Conservation (phyloP, 2,888 invertebrate genomes). For the Gryllus longicercus region DNA sequence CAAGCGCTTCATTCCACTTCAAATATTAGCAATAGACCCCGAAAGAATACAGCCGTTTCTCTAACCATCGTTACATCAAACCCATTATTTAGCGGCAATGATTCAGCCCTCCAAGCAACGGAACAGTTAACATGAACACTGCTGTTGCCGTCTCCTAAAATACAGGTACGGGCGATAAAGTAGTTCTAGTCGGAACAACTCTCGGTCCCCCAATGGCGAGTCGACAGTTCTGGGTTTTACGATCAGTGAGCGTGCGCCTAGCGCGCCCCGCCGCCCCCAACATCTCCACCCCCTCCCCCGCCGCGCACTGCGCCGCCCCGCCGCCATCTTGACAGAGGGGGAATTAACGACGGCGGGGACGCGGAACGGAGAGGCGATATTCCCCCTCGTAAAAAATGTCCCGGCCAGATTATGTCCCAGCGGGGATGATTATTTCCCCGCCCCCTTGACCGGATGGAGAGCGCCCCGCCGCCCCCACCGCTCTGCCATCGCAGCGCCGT, state of each 20-base stretch:
- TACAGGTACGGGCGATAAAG: no score
- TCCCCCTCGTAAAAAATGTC: constrained; percentile 17
- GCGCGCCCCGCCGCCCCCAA: not conserved
- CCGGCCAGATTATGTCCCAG: constrained; percentile 1
- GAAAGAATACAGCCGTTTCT: no score
- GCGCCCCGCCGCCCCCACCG: not conserved
- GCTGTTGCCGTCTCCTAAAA: no score
- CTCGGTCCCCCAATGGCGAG: not conserved
- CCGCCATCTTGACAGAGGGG: not conserved
- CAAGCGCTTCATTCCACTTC: no score
- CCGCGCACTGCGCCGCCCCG: not conserved
- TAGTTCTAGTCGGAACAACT: no score
- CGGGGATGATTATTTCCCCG: constrained; percentile 17
- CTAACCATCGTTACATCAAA: no score
- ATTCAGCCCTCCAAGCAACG: no score
- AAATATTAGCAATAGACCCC: no score
- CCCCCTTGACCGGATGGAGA: not conserved
- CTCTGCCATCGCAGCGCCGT: not conserved
- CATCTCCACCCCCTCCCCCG: not conserved
- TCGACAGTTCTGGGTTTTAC: not conserved
- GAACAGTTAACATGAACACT: no score
- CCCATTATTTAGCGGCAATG: no score
- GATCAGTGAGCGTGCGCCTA: not conserved
- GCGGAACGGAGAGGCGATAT: constrained; percentile 2
- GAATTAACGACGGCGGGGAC: constrained; percentile 8